Conservation (phyloP, 2,113 vertebrate genomes). For the Alouatta palliata region DNA sequence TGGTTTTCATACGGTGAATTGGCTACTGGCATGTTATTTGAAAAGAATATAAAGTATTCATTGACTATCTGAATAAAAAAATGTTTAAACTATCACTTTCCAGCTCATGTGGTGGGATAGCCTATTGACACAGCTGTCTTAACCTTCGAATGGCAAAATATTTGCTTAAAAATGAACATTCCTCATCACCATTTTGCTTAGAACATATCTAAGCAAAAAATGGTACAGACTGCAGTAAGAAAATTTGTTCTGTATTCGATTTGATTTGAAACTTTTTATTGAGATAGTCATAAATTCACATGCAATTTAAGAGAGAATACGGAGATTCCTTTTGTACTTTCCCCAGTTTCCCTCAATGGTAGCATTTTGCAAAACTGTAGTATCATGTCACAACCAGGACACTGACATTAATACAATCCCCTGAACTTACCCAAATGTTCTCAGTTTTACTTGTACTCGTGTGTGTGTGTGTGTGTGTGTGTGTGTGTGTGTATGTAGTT, state of each 20-base stretch:
- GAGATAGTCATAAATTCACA: not conserved
- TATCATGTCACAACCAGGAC: not conserved
- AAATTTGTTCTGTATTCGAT: not conserved
- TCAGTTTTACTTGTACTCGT: not conserved
- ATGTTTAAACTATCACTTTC: slow-evolving; percentile 18
- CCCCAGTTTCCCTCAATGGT: not conserved
- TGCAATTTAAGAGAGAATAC: not conserved
- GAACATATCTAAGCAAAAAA: not conserved
- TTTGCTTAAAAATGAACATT: not conserved
- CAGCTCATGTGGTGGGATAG: not conserved
- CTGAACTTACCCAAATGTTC: not conserved
- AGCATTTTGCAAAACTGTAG: not conserved
- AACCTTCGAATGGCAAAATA: not conserved
- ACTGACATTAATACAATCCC: not conserved
- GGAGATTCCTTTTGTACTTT: not conserved
- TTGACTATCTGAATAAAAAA: not conserved
- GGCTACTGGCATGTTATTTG: not conserved
- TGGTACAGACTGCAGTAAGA: not conserved
- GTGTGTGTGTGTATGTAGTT: not conserved
- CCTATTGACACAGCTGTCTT: slow-evolving; percentile 51
- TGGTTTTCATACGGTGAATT: not conserved
- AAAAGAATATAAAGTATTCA: slow-evolving; percentile 16
- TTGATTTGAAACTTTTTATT: not conserved
- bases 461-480: not conserved
- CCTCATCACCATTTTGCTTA: not conserved